phyloP scores from a whole-genome alignment of 2,797 vertebrate genomes.

The Malacoraja senta region DNA sequence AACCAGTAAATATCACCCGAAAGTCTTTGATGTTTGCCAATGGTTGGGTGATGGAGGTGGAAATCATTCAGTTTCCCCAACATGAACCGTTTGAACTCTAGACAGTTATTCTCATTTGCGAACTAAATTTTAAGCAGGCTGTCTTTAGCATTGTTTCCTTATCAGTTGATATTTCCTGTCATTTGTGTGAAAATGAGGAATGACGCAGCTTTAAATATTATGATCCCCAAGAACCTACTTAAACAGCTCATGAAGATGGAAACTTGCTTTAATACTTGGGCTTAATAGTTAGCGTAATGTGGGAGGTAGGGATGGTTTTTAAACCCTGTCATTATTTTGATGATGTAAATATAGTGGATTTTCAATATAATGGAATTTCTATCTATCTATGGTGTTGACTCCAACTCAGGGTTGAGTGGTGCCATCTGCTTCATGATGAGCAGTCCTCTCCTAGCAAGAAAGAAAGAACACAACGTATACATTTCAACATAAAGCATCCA shows the following conservation, averaged over 20 bases:
- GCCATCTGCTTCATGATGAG: too few relatives aligned
- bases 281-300: neutral
- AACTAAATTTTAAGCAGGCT: neutral
- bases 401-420: too few relatives aligned
- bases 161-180: neutral
- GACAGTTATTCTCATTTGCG: neutral
- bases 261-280: too few relatives aligned
- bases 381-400: too few relatives aligned
- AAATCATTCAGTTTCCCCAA: neutral
- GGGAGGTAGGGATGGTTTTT: neutral
- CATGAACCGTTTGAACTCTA: too few relatives aligned
- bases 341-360: too few relatives aligned
- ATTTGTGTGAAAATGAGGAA: neutral
- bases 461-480: too few relatives aligned
- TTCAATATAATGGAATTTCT: too few relatives aligned
- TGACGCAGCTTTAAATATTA: neutral
- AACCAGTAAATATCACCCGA: neutral
- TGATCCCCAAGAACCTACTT: neutral
- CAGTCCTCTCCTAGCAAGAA: too few relatives aligned
- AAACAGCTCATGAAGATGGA: neutral
- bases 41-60: neutral
- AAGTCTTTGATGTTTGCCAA: neutral
- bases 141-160: neutral
- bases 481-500: too few relatives aligned
- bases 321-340: neutral